These are phyloP conservation scores for Diaprepes abbreviatus DNA, from an alignment of 2,888 invertebrate species.

Conservation along the genomic window DNA sequence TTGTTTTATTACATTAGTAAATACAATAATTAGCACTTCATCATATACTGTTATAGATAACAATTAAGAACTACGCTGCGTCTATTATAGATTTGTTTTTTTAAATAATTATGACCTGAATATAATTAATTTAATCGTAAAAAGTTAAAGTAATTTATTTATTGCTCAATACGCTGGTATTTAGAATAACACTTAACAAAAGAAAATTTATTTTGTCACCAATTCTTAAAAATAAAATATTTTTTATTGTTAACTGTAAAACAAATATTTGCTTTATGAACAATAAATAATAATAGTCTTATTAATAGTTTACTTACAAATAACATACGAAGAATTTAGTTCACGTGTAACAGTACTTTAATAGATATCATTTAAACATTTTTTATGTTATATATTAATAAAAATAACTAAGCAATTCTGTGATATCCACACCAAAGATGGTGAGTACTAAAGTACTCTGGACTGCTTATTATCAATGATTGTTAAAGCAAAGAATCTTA, in stretches of 20 bases:
- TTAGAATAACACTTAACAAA: neutral
- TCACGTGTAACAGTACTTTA: neutral
- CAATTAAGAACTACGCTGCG: neutral
- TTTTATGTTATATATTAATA: too few relatives aligned
- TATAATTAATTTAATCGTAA: neutral
- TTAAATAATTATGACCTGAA: conserved; percentile 9
- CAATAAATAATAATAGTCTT: neutral
- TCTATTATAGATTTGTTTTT: neutral
- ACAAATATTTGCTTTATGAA: neutral
- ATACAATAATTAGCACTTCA: neutral
- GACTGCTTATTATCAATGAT: too few relatives aligned
- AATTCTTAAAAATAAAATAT: neutral
- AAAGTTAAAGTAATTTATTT: neutral
- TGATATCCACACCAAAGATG: too few relatives aligned
- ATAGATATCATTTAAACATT: too few relatives aligned
- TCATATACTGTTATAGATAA: neutral
- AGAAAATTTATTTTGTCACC: conserved; percentile 10
- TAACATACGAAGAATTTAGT: neutral
- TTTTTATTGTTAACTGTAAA: neutral
- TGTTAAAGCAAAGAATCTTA: too few relatives aligned
- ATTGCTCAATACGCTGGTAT: neutral
- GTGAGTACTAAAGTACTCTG: too few relatives aligned
- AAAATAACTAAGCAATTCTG: too few relatives aligned
- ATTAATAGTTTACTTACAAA: neutral
- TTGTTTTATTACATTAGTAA: neutral